Evolutionary conservation across 2,888 invertebrate species (phyloP).

Genomic region (Leptinotarsa juncta): DNA sequence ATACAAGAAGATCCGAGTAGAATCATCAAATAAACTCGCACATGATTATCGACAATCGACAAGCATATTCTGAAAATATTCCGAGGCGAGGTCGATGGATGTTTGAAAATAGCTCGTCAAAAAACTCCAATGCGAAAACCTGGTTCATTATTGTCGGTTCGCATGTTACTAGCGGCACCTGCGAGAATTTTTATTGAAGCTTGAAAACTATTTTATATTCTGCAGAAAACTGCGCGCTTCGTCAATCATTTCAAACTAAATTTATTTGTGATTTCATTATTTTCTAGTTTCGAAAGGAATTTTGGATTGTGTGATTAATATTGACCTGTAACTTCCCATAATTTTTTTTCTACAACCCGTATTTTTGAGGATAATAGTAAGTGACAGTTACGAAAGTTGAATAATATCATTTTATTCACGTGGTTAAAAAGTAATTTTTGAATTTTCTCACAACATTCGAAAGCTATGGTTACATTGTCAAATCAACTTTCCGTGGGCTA

Average conservation of each 20-base stretch:
- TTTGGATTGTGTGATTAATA: no score
- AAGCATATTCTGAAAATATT: neutral
- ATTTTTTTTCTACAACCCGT: no score
- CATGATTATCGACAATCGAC: neutral
- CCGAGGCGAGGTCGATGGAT: neutral
- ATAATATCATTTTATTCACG: no score
- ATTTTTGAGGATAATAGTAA: no score
- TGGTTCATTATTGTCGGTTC: neutral
- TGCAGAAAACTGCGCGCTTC: slow-evolving; percentile 2
- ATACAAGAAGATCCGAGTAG: neutral
- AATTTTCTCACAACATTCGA: no score
- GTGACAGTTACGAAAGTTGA: no score
- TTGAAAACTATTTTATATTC: neutral
- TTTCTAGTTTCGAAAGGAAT: no score
- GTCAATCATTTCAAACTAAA: neutral
- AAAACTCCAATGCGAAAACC: neutral
- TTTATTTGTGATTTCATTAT: no score
- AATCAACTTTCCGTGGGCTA: no score
- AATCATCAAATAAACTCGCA: neutral
- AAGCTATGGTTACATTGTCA: no score
- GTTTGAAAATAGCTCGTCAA: neutral
- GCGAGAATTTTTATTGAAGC: neutral
- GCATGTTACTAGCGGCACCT: slow-evolving; percentile 1
- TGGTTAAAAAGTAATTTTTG: no score
- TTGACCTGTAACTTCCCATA: no score